A percentile compares a stretch with the other conserved stretches of the same genome.
These are phyloP conservation scores for Psittacula echo DNA, from an alignment of 2,797 vertebrate species.

Conservation along the genomic window DNA sequence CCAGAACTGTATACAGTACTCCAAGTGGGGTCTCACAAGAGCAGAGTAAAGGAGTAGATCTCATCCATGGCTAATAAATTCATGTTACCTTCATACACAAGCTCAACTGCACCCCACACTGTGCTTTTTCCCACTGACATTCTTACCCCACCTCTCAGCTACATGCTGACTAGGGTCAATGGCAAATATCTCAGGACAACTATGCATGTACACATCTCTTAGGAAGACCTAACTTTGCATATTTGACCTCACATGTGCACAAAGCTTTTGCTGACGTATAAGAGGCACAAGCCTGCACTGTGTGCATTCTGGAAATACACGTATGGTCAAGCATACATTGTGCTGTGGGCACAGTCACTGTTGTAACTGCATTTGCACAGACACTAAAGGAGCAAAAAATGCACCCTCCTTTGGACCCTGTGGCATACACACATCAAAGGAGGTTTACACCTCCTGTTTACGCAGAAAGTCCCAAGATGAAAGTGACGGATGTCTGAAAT, in stretches of 20 bases:
- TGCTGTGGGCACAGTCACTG: not conserved
- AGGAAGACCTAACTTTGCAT: not conserved
- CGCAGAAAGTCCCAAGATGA: not conserved
- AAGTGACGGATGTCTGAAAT: not conserved
- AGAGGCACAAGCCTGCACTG: not conserved
- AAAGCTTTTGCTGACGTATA: not conserved
- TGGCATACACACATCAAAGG: not conserved
- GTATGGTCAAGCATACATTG: not conserved
- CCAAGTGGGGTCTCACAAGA: not conserved
- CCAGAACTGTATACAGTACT: not conserved
- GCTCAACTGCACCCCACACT: not conserved
- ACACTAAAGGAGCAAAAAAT: not conserved
- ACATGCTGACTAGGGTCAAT: not conserved
- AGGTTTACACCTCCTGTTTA: not conserved
- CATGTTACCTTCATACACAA: not conserved
- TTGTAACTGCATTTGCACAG: not conserved
- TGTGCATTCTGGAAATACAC: not conserved
- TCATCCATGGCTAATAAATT: not conserved
- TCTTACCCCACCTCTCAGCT: not conserved
- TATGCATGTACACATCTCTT: not conserved
- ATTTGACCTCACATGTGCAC: rapidly evolving
- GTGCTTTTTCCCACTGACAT: not conserved
- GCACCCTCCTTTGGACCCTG: not conserved
- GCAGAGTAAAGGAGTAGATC: not conserved
- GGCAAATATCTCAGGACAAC: not conserved